A percentile compares a stretch with the other conserved stretches of the same genome.
These are phyloP conservation scores for Clinocottus analis DNA, from an alignment of 2,113 vertebrate species.

Conservation along the genomic window DNA sequence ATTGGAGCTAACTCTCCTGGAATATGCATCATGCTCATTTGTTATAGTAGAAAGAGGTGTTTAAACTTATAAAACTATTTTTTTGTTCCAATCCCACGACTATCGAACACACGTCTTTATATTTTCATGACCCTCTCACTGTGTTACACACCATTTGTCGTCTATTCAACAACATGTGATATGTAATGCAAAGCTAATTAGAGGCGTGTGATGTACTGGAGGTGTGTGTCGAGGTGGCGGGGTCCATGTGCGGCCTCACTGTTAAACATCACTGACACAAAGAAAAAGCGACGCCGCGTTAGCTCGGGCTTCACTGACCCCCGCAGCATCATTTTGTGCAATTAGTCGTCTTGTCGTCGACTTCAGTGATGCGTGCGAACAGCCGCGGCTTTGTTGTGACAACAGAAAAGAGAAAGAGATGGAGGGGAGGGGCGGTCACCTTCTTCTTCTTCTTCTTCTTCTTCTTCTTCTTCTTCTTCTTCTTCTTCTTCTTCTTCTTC, in stretches of 20 bases:
- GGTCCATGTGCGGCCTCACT: neutral
- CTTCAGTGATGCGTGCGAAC: constrained; percentile 50
- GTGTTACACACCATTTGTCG: neutral
- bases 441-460: neutral
- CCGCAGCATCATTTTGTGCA: constrained; percentile 55
- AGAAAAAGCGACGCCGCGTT: constrained; percentile 11
- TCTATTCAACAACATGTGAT: neutral
- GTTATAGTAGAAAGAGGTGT: neutral
- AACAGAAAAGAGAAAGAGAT: constrained; percentile 39
- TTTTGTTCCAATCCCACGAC: neutral
- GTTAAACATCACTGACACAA: neutral
- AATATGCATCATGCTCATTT: neutral
- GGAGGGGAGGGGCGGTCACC: constrained; percentile 9
- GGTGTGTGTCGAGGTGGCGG: neutral
- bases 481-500: neutral
- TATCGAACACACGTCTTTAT: neutral
- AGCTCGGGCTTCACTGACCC: constrained; percentile 21
- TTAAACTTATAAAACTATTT: neutral
- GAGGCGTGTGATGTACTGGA: neutral
- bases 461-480: constrained; percentile 10
- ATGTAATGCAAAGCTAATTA: neutral
- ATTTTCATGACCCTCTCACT: neutral
- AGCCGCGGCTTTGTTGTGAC: constrained; percentile 66
- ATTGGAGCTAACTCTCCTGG: neutral
- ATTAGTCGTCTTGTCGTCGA: constrained; percentile 59